phyloP scores from a whole-genome alignment of 2,113 vertebrate genomes.

The Alexandromys fortis region DNA sequence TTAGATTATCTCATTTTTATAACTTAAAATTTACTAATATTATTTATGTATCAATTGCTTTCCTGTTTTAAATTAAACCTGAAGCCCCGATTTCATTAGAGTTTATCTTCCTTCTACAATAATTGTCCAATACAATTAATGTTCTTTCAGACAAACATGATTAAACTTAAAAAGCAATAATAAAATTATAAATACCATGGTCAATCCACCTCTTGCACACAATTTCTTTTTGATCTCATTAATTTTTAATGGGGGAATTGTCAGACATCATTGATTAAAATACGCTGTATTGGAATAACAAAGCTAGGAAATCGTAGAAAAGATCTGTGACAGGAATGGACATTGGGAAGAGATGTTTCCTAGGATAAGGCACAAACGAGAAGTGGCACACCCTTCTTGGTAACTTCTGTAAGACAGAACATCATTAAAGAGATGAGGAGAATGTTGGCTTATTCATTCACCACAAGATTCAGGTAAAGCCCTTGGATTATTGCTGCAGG shows the following conservation, averaged over 20 bases:
- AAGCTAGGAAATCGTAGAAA: neutral
- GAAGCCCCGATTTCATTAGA: neutral
- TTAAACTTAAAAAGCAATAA: neutral
- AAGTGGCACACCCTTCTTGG: no score
- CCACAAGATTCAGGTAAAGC: neutral
- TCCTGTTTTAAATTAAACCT: constrained; percentile 21
- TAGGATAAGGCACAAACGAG: no score
- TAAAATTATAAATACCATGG: constrained; percentile 33
- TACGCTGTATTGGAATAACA: constrained; percentile 77
- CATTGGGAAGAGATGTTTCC: no score
- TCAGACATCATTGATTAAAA: constrained; percentile 70
- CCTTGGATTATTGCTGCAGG: neutral
- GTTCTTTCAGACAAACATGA: neutral
- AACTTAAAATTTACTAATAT: constrained; percentile 13
- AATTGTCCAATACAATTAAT: neutral
- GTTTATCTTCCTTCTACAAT: neutral
- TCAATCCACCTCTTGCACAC: constrained; percentile 54
- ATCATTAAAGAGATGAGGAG: no score
- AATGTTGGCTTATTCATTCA: neutral
- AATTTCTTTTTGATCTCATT: constrained; percentile 40
- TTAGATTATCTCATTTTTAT: neutral
- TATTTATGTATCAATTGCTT: constrained; percentile 35
- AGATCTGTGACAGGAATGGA: neutral
- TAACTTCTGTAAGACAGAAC: neutral
- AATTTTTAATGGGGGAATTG: constrained; percentile 70